phyloP scores from a whole-genome alignment of 2,888 invertebrate genomes.

The Bimastos eiseni region DNA sequence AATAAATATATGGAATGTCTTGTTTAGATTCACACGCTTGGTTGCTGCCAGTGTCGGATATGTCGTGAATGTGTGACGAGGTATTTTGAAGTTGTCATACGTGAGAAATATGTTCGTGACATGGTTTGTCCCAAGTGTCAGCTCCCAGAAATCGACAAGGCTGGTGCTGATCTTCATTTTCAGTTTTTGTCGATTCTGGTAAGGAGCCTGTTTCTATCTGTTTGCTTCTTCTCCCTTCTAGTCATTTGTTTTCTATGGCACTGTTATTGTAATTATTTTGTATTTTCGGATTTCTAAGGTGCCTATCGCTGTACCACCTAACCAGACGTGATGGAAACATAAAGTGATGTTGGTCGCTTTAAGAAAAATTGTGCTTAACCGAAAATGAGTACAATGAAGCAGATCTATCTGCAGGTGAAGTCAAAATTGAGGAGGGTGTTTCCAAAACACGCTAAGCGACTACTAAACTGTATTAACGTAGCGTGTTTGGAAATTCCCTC shows the following conservation, averaged over 20 bases:
- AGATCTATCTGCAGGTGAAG: too few relatives aligned
- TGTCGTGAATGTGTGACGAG: constrained; percentile 86
- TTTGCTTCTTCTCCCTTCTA: not conserved
- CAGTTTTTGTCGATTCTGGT: constrained; percentile 82
- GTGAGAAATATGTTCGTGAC: constrained; percentile 85
- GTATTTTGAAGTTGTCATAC: constrained; percentile 87
- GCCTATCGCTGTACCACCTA: too few relatives aligned
- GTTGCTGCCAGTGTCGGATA: constrained; percentile 66
- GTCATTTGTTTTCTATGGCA: not conserved
- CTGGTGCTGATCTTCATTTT: constrained; percentile 81
- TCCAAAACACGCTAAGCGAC: too few relatives aligned
- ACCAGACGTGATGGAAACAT: too few relatives aligned
- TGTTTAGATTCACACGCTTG: constrained; percentile 84
- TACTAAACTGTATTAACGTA: too few relatives aligned
- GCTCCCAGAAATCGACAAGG: constrained; percentile 74
- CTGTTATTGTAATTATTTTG: not conserved
- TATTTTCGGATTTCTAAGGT: too few relatives aligned
- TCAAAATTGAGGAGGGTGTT: too few relatives aligned
- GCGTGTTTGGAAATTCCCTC: too few relatives aligned
- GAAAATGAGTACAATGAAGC: too few relatives aligned
- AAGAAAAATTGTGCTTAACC: too few relatives aligned
- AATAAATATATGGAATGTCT: not conserved
- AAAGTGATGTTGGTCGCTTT: too few relatives aligned
- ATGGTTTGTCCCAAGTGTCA: constrained; percentile 91
- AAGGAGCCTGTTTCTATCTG: constrained; percentile 37